Base-by-base conservation (phyloP, 64 coral and sea anemone species). In the Catalaphyllia jardinei region DNA sequence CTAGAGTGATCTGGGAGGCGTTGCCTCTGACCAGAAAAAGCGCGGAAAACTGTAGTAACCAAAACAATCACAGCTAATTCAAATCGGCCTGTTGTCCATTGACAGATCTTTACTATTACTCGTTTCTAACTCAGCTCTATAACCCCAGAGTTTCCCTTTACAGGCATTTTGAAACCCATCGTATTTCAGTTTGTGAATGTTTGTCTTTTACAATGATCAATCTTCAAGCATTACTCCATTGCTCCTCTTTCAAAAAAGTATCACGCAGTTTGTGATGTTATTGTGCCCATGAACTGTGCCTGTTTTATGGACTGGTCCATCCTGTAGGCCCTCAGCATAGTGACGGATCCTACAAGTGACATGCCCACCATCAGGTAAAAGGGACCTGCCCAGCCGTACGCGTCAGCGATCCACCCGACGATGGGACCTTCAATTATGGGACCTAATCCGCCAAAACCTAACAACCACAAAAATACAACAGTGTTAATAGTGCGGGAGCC, bases 381-480 rank as follows among this genome's bases (percentile, higher is more conserved):
- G 24, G 97, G 91, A 3, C 90, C 94, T 72, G 86, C 85, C 97
- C 97, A 99, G 4, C 97, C 97, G 35, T 93, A 99, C 50, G 11
- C 42, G 67, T 95, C 91, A 0, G 87, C 91, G 30, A 99, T 95
- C 90, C 91, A 87, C 2, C 97, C 97, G 62, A 99, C 95, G 31
- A 99, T 31, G 52, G 97, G 97, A 4, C 97, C 97, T 60, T 99
- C 93, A 4, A 99, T 29, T 30, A 99, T 92, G 4, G 97, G 92
- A 17, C 97, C 97, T 57, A 93, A 79, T n/a, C 97, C 92, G 49
- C 97, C 97, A 91, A 99, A 99, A 20, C 97, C 97, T 99, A 84
- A 18, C 30, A 90, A 62, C 51, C 18, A 78, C 54, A 65, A 65
- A 65, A 31, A 50, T 29, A 72, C 31, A 19, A 22, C 10, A 49